These are phyloP conservation scores for Orchesella flavescens DNA, from an alignment of 2,888 invertebrate genomes.

Conservation along the genomic window DNA sequence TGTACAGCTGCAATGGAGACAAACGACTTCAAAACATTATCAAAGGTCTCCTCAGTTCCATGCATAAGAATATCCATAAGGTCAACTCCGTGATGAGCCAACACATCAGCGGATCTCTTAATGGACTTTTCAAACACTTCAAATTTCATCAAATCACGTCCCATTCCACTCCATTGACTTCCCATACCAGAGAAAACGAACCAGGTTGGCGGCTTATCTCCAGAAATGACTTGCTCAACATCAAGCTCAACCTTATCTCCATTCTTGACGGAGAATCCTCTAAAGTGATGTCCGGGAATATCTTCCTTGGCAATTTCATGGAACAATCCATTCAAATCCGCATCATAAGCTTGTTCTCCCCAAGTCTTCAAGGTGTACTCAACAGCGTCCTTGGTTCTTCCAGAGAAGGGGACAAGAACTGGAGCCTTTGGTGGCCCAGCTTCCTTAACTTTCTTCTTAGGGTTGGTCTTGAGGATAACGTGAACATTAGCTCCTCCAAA, in stretches of 20 bases:
- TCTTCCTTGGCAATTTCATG: conserved; percentile 83
- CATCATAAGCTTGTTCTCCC: conserved; percentile 76
- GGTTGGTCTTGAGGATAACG: conserved; percentile 86
- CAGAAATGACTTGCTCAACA: conserved; percentile 69
- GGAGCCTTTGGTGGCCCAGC: conserved; percentile 73
- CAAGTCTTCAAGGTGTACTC: conserved; percentile 65
- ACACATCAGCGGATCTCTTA: conserved; percentile 82
- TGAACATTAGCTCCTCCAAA: conserved; percentile 99
- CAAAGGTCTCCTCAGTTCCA: conserved; percentile 85
- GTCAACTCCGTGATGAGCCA: conserved; percentile 87
- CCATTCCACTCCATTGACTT: conserved; percentile 79
- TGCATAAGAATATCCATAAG: conserved; percentile 86
- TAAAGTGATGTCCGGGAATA: conserved; percentile 84
- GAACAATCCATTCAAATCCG: conserved; percentile 84
- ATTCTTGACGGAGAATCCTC: conserved; percentile 87
- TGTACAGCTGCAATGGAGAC: conserved; percentile 96
- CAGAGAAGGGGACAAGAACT: conserved; percentile 84
- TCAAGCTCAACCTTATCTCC: conserved; percentile 74
- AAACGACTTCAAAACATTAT: conserved; percentile 91
- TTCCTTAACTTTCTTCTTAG: conserved; percentile 76
- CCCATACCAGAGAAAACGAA: conserved; percentile 98
- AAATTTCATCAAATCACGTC: conserved; percentile 86
- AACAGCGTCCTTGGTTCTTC: conserved; percentile 85
- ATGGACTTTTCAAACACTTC: conserved; percentile 88
- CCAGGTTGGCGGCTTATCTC: conserved; percentile 89